Conservation (phyloP, 1,140 invertebrate genomes). For the Drosophila oshimai region DNA sequence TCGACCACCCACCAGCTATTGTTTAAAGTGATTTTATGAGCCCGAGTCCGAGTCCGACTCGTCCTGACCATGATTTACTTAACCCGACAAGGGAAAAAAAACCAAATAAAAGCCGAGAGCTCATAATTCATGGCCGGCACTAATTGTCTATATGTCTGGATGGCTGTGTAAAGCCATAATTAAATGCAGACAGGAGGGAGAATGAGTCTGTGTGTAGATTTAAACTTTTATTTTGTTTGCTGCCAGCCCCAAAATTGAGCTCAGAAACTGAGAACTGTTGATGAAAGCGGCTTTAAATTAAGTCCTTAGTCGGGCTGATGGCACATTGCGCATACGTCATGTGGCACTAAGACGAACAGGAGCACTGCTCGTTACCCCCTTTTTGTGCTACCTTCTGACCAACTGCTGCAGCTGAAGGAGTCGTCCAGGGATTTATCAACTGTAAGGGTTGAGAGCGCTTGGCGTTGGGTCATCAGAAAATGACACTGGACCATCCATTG, state of each 20-base stretch:
- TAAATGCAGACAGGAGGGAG: slow-evolving; percentile 21
- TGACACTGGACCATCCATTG: slow-evolving; percentile 1
- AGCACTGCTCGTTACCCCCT: not conserved
- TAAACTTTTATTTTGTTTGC: slow-evolving; percentile 11
- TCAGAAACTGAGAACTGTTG: slow-evolving; percentile 4
- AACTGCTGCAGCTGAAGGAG: slow-evolving; percentile 38
- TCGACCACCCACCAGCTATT: not conserved
- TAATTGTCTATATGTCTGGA: slow-evolving; percentile 46
- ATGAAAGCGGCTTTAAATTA: slow-evolving; percentile 51
- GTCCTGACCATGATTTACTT: slow-evolving; percentile 51
- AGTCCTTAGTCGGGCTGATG: slow-evolving; percentile 18
- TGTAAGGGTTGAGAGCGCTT: not conserved
- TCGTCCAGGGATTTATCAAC: slow-evolving; percentile 28
- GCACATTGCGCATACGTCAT: slow-evolving; percentile 44
- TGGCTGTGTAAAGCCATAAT: slow-evolving; percentile 22
- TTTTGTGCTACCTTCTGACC: slow-evolving; percentile 4
- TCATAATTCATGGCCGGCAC: slow-evolving; percentile 42
- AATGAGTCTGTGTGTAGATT: slow-evolving; percentile 5
- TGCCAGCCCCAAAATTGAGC: slow-evolving; percentile 11
- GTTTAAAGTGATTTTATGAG: slow-evolving; percentile 50
- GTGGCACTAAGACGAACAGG: not conserved
- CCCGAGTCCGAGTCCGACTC: not conserved
- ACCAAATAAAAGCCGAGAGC: slow-evolving; percentile 12
- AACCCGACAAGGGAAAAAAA: slow-evolving; percentile 4
- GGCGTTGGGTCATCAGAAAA: slow-evolving; percentile 6